A percentile compares a stretch with the other conserved stretches of the same genome.
Evolutionary conservation across 2,797 vertebrate species (phyloP).

Genomic region (Aulostomus chinensis): DNA sequence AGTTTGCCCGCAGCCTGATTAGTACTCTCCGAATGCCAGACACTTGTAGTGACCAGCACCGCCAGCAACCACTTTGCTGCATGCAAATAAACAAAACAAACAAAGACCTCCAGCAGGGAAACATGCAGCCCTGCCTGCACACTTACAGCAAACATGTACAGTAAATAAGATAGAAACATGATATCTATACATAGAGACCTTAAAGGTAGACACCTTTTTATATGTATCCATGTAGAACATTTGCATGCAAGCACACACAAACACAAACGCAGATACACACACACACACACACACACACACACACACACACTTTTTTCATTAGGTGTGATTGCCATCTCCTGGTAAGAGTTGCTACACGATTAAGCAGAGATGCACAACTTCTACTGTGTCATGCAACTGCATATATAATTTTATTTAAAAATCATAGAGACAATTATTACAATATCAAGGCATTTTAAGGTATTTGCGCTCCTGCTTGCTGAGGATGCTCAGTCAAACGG

Average conservation of each 20-base stretch:
- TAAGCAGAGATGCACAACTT: conserved; percentile 13
- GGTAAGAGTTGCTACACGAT: conserved; percentile 42
- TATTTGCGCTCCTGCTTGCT: too few relatives aligned
- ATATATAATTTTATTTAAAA: neutral
- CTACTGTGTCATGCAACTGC: conserved; percentile 5
- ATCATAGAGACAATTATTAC: neutral
- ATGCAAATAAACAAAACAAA: conserved; percentile 70
- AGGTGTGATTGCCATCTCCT: conserved; percentile 74
- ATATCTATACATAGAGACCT: too few relatives aligned
- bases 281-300: neutral
- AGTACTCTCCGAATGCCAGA: conserved; percentile 72
- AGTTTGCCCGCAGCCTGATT: conserved; percentile 79
- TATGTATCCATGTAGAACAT: conserved; percentile 19
- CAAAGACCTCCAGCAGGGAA: conserved; percentile 50
- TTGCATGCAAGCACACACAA: conserved; percentile 1
- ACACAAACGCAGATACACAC: neutral
- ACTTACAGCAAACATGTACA: conserved; percentile 11
- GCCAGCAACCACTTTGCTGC: conserved; percentile 73
- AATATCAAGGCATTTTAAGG: too few relatives aligned
- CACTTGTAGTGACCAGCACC: conserved; percentile 76
- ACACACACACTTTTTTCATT: conserved; percentile 33
- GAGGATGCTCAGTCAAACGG: too few relatives aligned
- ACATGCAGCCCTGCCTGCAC: conserved; percentile 32
- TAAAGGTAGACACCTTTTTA: conserved; percentile 16
- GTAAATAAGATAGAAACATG: conserved; percentile 11